Evolutionary conservation across 1,140 invertebrate species (phyloP), one percentile per base, ranked within the genome.

Genomic region (Lerema accius): DNA sequence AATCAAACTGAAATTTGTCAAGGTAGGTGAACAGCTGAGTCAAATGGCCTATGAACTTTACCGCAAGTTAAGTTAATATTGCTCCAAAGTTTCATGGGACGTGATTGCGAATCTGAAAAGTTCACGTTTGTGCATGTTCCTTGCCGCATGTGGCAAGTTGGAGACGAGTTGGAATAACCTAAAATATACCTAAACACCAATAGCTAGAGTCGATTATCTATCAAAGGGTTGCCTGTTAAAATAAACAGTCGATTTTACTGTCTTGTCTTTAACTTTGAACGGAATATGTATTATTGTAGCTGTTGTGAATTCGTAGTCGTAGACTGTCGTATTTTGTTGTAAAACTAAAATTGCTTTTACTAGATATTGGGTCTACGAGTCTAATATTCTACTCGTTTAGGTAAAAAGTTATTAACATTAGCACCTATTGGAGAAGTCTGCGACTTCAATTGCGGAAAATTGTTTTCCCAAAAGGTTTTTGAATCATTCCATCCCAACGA

Each of bases 91-190:
- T 84, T 70, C 66, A 65, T 53, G 65, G 56, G 65, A 51, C 77
- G 72, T 80, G 81, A 80, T 81, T 82, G 79, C 71, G 75, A 80
- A 81, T 79, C 76, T 77, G 76, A 82, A 84, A 84, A 82, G 69
- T 84, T 82, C 64, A 65, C 65, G 66, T 67, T 69, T 67, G 60
- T 65, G 61, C 65, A 67, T 71, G 69, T 77, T 69, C 67, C 26
- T 62, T 60, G 43, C 46, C 68, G 68, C 69, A 70, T 66, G 66
- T 65, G 70, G 65, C 64, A 56, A 61, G 40, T 43, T 45, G 10
- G 13, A 16, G 13, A 28, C 35, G 19, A 4, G 17, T 7, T 16
- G 7, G 7, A 14, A 3, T 26, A 49, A 48, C 6, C 11, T 9
- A 50, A 66, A 56, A 42, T 9, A 23, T 2, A 61, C 56, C 55